Evolutionary conservation across 2,797 vertebrate genomes (phyloP).

Genomic region (Pseudochirops corinnae): DNA sequence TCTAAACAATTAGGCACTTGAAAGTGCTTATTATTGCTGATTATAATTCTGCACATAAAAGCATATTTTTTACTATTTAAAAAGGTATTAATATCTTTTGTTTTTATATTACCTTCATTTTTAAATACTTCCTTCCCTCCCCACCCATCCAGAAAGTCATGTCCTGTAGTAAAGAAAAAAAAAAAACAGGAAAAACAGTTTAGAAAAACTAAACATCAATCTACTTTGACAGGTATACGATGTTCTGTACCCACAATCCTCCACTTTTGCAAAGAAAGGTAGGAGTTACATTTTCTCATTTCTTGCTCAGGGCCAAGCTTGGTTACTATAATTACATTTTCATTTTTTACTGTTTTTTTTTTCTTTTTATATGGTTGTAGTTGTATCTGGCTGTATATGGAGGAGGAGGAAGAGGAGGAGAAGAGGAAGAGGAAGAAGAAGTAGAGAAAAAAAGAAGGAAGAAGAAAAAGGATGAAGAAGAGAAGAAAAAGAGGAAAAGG

Average conservation of each 20-base stretch:
- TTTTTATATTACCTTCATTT: neutral
- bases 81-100: neutral
- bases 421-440: too few species aligned
- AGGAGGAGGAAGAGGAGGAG: too few species aligned
- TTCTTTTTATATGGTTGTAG: neutral
- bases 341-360: neutral
- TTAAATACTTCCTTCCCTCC: neutral
- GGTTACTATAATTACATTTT: neutral
- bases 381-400: neutral
- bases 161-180: neutral
- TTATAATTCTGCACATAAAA: neutral
- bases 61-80: neutral
- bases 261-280: neutral
- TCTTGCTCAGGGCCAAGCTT: neutral
- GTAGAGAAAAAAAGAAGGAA: too few species aligned
- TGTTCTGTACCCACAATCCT: neutral
- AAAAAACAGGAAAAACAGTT: neutral
- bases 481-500: too few species aligned
- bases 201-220: neutral
- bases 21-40: neutral
- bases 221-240: neutral
- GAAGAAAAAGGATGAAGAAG: too few species aligned
- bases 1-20: too few species aligned
- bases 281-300: neutral
- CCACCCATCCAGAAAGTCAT: neutral